Conservation (phyloP, 2,113 vertebrate species). For the Catharus bicknelli region DNA sequence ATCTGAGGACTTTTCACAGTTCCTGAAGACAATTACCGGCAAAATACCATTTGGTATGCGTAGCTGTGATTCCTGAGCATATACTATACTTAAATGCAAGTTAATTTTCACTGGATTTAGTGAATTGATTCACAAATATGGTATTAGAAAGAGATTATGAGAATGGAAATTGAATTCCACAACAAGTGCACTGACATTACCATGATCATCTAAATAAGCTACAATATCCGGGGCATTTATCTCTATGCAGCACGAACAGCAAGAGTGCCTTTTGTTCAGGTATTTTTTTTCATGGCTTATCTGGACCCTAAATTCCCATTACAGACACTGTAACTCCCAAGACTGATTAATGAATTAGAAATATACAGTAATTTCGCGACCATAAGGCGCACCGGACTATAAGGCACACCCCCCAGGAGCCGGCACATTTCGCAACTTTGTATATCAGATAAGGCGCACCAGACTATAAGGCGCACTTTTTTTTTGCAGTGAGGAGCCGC, state of each 20-base stretch:
- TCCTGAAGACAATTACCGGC: not conserved
- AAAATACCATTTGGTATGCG: not conserved
- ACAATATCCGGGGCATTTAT: not conserved
- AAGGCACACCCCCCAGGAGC: no score
- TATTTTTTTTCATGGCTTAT: not conserved
- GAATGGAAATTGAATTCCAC: constrained; percentile 29
- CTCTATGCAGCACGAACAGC: not conserved
- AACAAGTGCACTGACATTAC: not conserved
- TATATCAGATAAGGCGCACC: no score
- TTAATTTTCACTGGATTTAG: not conserved
- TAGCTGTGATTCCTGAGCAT: not conserved
- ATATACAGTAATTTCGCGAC: not conserved
- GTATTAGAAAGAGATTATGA: constrained; percentile 4
- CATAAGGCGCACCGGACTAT: no score
- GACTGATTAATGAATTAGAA: not conserved
- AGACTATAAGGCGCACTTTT: no score
- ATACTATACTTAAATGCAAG: not conserved
- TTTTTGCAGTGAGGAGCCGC: no score
- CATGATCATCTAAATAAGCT: not conserved
- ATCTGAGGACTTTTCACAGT: not conserved
- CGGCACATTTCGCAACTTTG: no score
- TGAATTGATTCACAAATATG: not conserved
- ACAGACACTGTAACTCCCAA: not conserved
- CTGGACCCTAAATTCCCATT: not conserved
- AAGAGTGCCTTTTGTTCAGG: not conserved